Base-by-base conservation (phyloP, 1,140 invertebrate genomes). In the Brachionus rotundiformis region DNA sequence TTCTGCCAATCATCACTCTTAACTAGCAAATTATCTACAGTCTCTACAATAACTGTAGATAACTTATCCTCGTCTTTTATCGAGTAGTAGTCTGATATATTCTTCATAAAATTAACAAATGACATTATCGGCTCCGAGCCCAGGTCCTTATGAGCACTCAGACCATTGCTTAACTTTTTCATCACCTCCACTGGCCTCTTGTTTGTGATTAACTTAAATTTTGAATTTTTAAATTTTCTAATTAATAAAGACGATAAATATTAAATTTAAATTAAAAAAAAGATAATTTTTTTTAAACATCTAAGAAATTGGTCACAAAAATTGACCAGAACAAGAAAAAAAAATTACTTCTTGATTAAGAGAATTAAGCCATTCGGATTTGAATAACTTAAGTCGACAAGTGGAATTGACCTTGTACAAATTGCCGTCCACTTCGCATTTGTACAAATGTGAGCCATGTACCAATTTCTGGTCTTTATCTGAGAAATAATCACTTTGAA, bases 371-470 rank as follows among this genome's bases (percentile, higher is more conserved):
- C 36, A 73, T 44, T 71, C 33, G 11, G 29, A 36, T 23, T 71
- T 71, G 16, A 19, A 36, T 8, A 19, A 13, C 36, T 44, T 73
- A 16, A 73, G 19, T 19, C 39, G 16, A 73, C 68, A 73, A 47
- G 68, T 73, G 1, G 68, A 23, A 27, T 73, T 73, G 23, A 73
- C 68, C 44, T 25, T 44, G 36, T 44, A 44, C 33, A 73, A 73
- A 27, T 44, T 41, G 23, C 68, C 68, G 36, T 73, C 68, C 36
- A 25, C 3, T 25, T 73, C 68, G n/a, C 68, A 73, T 27, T 73
- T 73, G 36, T 73, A 73, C 68, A 73, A 73, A 73, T 73, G 68
- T 10, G 68, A 44, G 10, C 68, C 68, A 25, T 25, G 19, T 2
- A 47, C 23, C 25, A 44, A 19, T 29, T 73, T 44, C 6, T 16